A percentile compares a stretch with the other conserved stretches of the same genome.
phyloP scores from a whole-genome alignment of 2,113 vertebrate genomes.

The Cephalopterus ornatus region DNA sequence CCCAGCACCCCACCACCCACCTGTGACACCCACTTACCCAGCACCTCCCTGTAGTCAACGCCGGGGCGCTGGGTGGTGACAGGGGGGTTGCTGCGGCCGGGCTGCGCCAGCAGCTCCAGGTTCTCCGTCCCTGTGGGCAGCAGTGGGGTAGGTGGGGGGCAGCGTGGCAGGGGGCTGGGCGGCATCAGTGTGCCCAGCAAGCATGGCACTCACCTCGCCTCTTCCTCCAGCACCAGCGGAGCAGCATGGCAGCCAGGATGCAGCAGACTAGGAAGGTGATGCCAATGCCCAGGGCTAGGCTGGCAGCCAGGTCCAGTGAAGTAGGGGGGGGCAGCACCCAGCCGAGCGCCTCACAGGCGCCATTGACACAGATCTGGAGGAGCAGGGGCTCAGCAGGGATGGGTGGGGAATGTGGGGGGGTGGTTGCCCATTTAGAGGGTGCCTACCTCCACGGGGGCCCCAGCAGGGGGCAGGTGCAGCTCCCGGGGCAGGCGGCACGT shows the following conservation, averaged over 20 bases:
- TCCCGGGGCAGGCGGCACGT: slow-evolving; percentile 84
- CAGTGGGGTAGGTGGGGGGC: fast-evolving
- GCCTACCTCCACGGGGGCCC: slow-evolving; percentile 80
- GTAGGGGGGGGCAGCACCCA: slow-evolving; percentile 73
- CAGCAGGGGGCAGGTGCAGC: slow-evolving; percentile 71
- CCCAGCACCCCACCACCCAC: background rate
- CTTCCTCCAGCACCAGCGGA: slow-evolving; percentile 78
- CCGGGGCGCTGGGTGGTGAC: background rate
- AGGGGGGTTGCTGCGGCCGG: background rate
- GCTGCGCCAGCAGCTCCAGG: slow-evolving; percentile 53
- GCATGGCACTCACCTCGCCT: slow-evolving; percentile 70
- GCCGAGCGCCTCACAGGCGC: slow-evolving; percentile 74
- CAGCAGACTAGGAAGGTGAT: slow-evolving; percentile 73
- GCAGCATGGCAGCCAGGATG: slow-evolving; percentile 68
- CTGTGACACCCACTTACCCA: slow-evolving; percentile 36
- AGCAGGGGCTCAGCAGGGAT: background rate
- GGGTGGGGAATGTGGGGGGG: fast-evolving
- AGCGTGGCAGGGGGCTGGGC: fast-evolving
- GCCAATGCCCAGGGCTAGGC: slow-evolving; percentile 77
- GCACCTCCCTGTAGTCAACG: slow-evolving; percentile 53
- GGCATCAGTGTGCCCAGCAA: fast-evolving
- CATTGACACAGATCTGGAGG: slow-evolving; percentile 76
- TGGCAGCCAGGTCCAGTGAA: slow-evolving; percentile 75
- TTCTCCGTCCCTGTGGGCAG: slow-evolving; percentile 24
- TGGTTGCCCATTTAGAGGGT: fast-evolving